A percentile compares a stretch with the other conserved stretches of the same genome.
Evolutionary conservation across 2,797 vertebrate species (phyloP).

Genomic region (Hyperoplus lanceolatus): DNA sequence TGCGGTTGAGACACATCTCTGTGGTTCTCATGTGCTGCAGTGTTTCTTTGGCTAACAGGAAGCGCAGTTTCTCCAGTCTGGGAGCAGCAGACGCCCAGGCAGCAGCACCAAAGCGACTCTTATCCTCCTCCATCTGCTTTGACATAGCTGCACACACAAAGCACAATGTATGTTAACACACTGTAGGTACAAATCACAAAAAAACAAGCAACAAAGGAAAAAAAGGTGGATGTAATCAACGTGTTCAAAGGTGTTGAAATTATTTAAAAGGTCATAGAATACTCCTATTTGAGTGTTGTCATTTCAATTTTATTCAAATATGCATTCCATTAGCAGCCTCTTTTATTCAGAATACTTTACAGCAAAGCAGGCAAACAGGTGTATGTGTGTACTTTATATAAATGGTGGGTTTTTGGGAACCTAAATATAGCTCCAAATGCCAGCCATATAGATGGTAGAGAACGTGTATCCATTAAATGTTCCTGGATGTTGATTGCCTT

Average conservation of each 20-base stretch:
- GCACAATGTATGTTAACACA: not conserved
- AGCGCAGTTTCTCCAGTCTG: slow-evolving; percentile 91
- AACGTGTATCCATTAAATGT: not conserved
- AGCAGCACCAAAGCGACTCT: slow-evolving; percentile 89
- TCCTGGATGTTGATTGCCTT: not conserved
- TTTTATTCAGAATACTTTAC: not conserved
- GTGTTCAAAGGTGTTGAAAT: not conserved
- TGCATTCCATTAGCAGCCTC: not conserved
- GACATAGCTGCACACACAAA: slow-evolving; percentile 87
- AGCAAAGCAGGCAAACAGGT: not conserved
- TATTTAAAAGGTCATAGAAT: not conserved
- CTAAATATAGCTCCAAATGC: not conserved
- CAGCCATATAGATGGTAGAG: not conserved
- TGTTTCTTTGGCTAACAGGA: slow-evolving; percentile 92
- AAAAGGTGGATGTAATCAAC: not conserved
- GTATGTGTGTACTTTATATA: not conserved
- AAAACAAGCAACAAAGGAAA: not conserved
- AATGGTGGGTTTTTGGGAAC: not conserved
- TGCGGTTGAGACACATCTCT: slow-evolving; percentile 93
- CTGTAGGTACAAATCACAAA: not conserved
- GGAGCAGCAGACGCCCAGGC: slow-evolving; percentile 92
- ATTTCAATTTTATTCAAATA: not conserved
- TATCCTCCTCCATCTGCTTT: slow-evolving; percentile 93
- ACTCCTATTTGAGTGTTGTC: not conserved
- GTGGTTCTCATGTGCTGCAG: slow-evolving; percentile 93